These are phyloP conservation scores for Vanessa cardui DNA, from an alignment of 2,888 invertebrate genomes.

Conservation along the genomic window DNA sequence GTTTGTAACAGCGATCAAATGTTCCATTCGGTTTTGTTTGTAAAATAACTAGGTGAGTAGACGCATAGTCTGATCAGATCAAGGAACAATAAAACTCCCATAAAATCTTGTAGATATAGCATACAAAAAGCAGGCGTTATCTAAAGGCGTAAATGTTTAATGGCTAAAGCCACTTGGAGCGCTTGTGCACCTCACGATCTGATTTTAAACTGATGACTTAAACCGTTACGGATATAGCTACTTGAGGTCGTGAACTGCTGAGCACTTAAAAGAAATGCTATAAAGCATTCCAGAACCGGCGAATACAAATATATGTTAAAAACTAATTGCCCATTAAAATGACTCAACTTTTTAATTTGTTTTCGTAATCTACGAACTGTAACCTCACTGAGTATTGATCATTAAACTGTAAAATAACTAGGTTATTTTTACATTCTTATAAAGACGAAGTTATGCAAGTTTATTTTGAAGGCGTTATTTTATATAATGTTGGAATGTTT, in stretches of 20 bases:
- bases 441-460: neutral
- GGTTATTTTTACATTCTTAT: neutral
- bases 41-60: constrained; percentile 61
- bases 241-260: constrained; percentile 62
- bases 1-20: constrained; percentile 52
- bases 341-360: constrained; percentile 21
- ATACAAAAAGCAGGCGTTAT: constrained; percentile 75
- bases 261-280: constrained; percentile 52
- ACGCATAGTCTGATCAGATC: constrained; percentile 63
- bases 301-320: constrained; percentile 35
- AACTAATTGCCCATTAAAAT: constrained; percentile 36
- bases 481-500: no score
- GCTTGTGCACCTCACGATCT: constrained; percentile 63
- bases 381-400: constrained; percentile 11
- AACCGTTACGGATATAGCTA: constrained; percentile 73
- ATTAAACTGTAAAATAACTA: neutral
- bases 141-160: constrained; percentile 76
- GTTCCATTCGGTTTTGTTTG: constrained; percentile 61
- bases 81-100: constrained; percentile 70
- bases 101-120: constrained; percentile 66
- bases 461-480: neutral
- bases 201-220: constrained; percentile 79
- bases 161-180: constrained; percentile 61
- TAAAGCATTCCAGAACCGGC: constrained; percentile 33
- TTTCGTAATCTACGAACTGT: constrained; percentile 7